A percentile compares a stretch with the other conserved stretches of the same genome.
Evolutionary conservation across 2,113 vertebrate genomes (phyloP).

Genomic region (Oncorhynchus gorbuscha): DNA sequence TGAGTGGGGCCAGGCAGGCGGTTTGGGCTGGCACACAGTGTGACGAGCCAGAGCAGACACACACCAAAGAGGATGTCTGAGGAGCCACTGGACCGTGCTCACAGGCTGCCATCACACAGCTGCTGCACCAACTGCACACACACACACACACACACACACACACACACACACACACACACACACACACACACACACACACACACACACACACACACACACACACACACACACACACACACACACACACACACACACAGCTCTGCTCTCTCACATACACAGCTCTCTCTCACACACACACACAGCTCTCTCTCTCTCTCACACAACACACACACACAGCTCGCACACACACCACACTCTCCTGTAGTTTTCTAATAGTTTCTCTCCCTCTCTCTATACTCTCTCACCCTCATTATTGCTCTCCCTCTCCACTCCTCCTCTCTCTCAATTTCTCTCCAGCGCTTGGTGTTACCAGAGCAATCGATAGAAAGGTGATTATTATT

Average conservation of each 20-base stretch:
- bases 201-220: too few species aligned
- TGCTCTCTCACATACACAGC: too few species aligned
- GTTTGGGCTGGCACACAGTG: constrained; percentile 43
- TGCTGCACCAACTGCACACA: constrained; percentile 58
- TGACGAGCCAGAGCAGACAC: constrained; percentile 32
- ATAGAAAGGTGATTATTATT: constrained; percentile 72
- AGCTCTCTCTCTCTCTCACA: too few species aligned
- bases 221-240: too few species aligned
- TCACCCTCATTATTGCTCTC: constrained; percentile 26
- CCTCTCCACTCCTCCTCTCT: background rate
- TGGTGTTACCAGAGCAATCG: constrained; percentile 63
- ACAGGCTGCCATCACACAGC: constrained; percentile 59
- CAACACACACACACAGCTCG: too few species aligned
- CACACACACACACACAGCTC: too few species aligned
- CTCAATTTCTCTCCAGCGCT: constrained; percentile 26
- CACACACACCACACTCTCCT: too few species aligned
- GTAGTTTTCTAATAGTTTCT: too few species aligned
- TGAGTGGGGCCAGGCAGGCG: background rate
- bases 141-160: background rate
- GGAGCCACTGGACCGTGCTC: constrained; percentile 60
- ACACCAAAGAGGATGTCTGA: constrained; percentile 51
- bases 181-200: too few species aligned
- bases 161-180: too few species aligned
- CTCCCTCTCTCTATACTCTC: constrained; percentile 12
- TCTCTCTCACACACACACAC: too few species aligned